Conservation (phyloP, 2,113 vertebrate genomes). For the Agapornis roseicollis region DNA sequence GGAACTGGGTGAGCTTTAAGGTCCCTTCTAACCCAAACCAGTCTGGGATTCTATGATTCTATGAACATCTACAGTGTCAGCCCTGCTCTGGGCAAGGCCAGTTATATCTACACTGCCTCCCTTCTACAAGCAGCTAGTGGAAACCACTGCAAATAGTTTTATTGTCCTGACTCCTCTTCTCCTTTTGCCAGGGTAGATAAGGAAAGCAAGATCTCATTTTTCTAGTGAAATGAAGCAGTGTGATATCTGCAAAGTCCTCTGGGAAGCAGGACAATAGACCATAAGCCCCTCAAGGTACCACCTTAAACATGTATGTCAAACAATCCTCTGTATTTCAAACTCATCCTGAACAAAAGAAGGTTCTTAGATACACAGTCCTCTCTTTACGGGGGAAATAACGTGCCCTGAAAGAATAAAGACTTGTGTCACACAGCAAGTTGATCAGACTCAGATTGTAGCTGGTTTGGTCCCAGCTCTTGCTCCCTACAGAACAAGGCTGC, state of each 20-base stretch:
- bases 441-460: not conserved
- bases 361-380: not conserved
- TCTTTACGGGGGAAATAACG: not conserved
- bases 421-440: not conserved
- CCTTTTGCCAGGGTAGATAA: not conserved
- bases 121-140: not conserved
- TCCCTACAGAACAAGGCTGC: not conserved
- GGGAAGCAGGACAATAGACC: not conserved
- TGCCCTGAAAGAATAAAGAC: not conserved
- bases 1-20: not conserved
- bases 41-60: not conserved
- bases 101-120: not conserved
- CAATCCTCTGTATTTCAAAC: not conserved
- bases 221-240: not conserved
- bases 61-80: not conserved
- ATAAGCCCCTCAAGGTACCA: not conserved
- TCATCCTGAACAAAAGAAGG: not conserved
- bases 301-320: not conserved
- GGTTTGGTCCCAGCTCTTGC: not conserved
- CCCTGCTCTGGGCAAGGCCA: not conserved
- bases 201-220: not conserved
- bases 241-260: not conserved
- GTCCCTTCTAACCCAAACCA: not conserved
- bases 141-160: not conserved
- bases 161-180: not conserved